Percentiles rank a stretch among this genome's conserved stretches.
Evolutionary conservation across 53 echinoderm and acorn worm species (phyloP).

Genomic region (Mesocentrotus franciscanus): DNA sequence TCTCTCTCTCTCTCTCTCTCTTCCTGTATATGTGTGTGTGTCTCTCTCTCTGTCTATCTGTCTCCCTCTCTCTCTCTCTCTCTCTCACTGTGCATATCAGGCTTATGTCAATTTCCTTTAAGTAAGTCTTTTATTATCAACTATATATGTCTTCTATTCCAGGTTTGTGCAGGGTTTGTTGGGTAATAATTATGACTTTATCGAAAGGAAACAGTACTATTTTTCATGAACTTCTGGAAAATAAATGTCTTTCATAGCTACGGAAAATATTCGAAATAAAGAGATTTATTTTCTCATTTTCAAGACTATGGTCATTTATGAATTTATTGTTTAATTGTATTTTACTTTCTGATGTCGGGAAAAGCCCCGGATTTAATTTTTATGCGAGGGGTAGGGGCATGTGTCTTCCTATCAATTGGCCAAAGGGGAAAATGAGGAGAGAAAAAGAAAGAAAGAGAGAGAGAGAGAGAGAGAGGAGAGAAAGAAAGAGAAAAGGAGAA

Average conservation of each 20-base stretch:
- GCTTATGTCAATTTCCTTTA: too few species aligned
- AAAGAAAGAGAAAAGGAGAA: too few species aligned
- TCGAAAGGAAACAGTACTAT: not conserved
- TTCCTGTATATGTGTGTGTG: too few species aligned
- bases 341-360: not conserved
- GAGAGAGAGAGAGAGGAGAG: not conserved
- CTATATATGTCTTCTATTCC: too few species aligned
- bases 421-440: not conserved
- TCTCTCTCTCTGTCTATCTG: too few species aligned
- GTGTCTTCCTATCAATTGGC: not conserved
- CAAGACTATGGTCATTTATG: not conserved
- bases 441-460: not conserved
- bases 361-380: not conserved
- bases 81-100: too few species aligned
- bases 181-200: too few species aligned
- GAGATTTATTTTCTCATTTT: not conserved
- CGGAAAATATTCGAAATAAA: not conserved
- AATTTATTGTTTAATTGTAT: not conserved
- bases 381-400: too few species aligned
- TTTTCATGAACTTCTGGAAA: not conserved
- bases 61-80: too few species aligned
- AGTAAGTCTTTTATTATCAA: too few species aligned
- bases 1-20: too few species aligned
- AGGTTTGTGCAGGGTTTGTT: too few species aligned
- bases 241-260: not conserved